A percentile compares a stretch with the other conserved stretches of the same genome.
phyloP scores from a whole-genome alignment of 2,888 invertebrate species.

The Anodontia alba region DNA sequence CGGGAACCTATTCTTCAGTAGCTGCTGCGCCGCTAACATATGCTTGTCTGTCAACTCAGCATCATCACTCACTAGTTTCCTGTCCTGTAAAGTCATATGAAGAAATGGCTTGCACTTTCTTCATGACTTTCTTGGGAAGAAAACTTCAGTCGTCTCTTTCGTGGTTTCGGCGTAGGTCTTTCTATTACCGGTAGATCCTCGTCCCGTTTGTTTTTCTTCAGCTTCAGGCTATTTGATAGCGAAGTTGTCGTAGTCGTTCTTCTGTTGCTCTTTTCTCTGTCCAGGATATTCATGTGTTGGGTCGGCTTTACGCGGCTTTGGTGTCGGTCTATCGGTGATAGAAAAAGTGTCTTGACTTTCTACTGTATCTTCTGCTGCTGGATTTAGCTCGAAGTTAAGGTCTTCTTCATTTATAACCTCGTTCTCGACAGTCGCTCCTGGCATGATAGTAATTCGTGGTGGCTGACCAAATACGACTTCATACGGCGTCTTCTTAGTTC shows the following conservation, averaged over 20 bases:
- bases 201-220: too few species aligned
- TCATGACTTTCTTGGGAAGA: background rate
- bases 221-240: too few species aligned
- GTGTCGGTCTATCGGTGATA: too few species aligned
- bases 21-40: background rate
- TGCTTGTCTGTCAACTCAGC: conserved; percentile 16
- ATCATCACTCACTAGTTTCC: background rate
- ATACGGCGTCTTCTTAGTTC: conserved; percentile 20
- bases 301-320: too few species aligned
- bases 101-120: background rate
- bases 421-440: background rate
- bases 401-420: conserved; percentile 3
- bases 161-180: too few species aligned
- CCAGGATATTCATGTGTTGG: too few species aligned
- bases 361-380: too few species aligned
- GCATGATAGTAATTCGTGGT: conserved; percentile 18
- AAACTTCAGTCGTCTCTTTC: background rate
- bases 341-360: too few species aligned
- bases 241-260: too few species aligned
- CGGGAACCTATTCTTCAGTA: background rate
- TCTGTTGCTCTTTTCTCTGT: too few species aligned
- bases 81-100: background rate
- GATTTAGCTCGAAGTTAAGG: background rate
- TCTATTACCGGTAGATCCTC: too few species aligned
- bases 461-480: conserved; percentile 28